Percentiles rank a stretch among this genome's conserved stretches.
These are phyloP conservation scores for Nicator chloris DNA, from an alignment of 2,113 vertebrate species.

Conservation along the genomic window DNA sequence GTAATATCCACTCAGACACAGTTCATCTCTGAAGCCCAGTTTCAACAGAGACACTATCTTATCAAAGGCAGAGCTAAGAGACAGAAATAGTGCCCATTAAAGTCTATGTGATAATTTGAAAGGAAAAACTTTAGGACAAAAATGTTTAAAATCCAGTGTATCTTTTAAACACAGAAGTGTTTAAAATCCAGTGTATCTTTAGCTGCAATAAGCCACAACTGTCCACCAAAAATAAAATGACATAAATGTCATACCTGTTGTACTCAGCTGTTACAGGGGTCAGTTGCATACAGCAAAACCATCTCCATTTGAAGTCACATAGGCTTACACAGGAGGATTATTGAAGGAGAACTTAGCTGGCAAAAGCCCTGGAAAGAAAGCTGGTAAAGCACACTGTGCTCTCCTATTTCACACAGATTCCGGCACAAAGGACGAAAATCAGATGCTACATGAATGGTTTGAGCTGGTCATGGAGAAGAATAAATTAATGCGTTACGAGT, in stretches of 20 bases:
- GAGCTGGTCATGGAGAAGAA: conserved; percentile 94
- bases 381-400: conserved; percentile 41
- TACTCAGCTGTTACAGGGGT: neutral
- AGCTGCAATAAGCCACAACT: neutral
- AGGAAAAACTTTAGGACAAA: neutral
- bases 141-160: neutral
- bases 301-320: neutral
- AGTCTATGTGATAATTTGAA: neutral
- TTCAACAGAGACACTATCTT: neutral
- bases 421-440: conserved; percentile 78
- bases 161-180: neutral
- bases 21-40: neutral
- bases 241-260: neutral
- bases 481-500: conserved; percentile 87
- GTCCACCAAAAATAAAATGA: neutral
- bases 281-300: neutral
- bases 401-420: conserved; percentile 76
- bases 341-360: neutral
- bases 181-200: neutral
- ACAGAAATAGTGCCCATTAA: neutral
- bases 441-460: conserved; percentile 90
- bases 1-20: neutral
- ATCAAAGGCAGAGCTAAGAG: neutral
- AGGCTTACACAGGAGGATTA: neutral
- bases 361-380: neutral